Evolutionary conservation across 2,797 vertebrate species (phyloP), one percentile per base, ranked within the genome.

Genomic region (Pristis pectinata): DNA sequence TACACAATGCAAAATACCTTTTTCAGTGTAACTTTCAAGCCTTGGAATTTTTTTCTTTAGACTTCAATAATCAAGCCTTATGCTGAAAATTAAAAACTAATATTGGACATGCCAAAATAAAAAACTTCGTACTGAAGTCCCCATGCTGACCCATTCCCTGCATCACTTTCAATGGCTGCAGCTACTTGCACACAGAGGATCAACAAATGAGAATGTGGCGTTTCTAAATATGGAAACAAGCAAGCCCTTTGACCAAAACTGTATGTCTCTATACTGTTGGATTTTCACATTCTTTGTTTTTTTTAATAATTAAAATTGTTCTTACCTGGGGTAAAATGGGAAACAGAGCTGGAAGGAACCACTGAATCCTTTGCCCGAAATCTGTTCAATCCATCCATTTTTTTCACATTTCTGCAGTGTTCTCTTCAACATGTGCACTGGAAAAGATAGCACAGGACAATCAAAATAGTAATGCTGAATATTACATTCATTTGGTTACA

Each of bases 301-400:
- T 56, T 44, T 56, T 61, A 3, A 83, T 30, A 93, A 64, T 79
- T 83, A 61, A 56, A n/a, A 0, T 95, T 59, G 24, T 94, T 94
- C 92, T 94, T 97, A 99, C 99, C 99, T 99, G 7, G 99, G 99
- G 94, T 99, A 99, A 95, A 98, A 99, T 0, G 99, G 99, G 96
- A 99, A 99, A 49, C 98, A 98, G 93, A 99, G 98, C 96, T 98
- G 98, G 96, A 99, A 99, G 49, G 98, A 99, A 70, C 99, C 99
- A 7, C 98, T 99, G 96, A 99, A 98, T 89, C 99, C 99, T 94
- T 98, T 99, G 64, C 99, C 99, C 15, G 99, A 99, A 95, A 99
- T 99, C 96, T 99, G 99, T 96, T 99, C 99, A 98, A 99, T 98
- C 99, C 99, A 99, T 67, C 99, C 99, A 6, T 99, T 98, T 94